A percentile compares a stretch with the other conserved stretches of the same genome.
These are phyloP conservation scores for Unio pictorum DNA, from an alignment of 2,888 invertebrate genomes.

Conservation along the genomic window DNA sequence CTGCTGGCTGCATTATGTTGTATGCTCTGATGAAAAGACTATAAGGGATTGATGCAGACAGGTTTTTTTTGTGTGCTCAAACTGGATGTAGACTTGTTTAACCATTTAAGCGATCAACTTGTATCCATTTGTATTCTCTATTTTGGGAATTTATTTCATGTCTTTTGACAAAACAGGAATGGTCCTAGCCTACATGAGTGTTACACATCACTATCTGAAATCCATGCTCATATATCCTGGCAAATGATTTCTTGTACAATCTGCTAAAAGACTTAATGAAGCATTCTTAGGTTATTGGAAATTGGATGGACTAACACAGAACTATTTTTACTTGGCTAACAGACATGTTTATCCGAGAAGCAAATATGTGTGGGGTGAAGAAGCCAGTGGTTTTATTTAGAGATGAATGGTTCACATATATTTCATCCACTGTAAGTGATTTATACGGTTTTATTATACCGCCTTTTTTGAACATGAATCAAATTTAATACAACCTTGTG, in stretches of 20 bases:
- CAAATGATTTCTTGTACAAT: constrained; percentile 1
- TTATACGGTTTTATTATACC: constrained; percentile 7
- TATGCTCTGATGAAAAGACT: too few relatives aligned
- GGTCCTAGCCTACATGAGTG: constrained; percentile 11
- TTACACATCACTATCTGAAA: constrained; percentile 4
- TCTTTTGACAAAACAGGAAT: constrained; percentile 14
- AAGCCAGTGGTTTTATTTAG: constrained; percentile 6
- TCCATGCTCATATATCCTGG: constrained; percentile 15
- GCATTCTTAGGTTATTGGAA: neutral
- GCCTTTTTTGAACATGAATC: constrained; percentile 4
- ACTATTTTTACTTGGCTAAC: constrained; percentile 2
- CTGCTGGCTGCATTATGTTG: too few relatives aligned
- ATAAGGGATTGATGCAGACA: too few relatives aligned
- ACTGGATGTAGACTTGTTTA: neutral
- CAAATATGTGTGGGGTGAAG: neutral
- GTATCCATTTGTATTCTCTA: too few relatives aligned
- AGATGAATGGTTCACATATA: constrained; percentile 8
- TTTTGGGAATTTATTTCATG: neutral
- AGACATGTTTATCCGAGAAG: neutral
- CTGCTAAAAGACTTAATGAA: constrained; percentile 1
- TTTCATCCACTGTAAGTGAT: constrained; percentile 1
- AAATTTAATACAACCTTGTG: constrained; percentile 8
- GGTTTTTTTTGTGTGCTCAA: neutral
- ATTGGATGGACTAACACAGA: constrained; percentile 7
- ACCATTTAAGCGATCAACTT: too few relatives aligned